Conservation (phyloP, 2,113 vertebrate genomes). For the Lophura nycthemera region DNA sequence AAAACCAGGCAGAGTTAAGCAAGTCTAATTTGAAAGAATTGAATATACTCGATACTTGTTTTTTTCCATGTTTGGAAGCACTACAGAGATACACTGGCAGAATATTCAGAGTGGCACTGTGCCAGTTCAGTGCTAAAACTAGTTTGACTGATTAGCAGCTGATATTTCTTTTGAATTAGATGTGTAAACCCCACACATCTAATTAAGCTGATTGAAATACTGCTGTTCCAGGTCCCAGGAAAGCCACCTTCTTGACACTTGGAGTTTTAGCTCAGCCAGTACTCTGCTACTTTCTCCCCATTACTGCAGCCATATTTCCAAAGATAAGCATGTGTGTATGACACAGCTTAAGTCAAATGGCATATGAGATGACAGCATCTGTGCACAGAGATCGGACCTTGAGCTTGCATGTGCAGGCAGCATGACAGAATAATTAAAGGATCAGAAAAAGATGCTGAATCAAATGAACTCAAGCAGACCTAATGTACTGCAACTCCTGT, state of each 20-base stretch:
- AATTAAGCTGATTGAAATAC: neutral
- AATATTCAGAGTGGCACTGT: neutral
- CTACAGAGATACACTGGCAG: neutral
- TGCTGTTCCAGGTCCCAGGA: neutral
- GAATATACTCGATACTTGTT: neutral
- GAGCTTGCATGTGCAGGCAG: neutral
- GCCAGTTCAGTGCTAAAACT: neutral
- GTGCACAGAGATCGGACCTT: neutral
- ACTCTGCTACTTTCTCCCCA: neutral
- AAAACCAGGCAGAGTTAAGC: neutral
- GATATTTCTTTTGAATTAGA: neutral
- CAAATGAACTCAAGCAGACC: constrained; percentile 9
- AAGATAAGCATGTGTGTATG: neutral
- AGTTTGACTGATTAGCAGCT: neutral
- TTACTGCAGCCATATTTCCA: neutral
- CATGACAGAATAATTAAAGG: neutral
- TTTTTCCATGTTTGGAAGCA: neutral
- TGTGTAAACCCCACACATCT: neutral
- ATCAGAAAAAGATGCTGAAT: neutral
- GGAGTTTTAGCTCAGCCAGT: neutral
- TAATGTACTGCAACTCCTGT: constrained; percentile 25
- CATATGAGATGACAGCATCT: neutral
- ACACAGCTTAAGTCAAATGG: neutral
- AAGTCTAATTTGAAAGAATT: neutral
- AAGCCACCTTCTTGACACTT: neutral